Evolutionary conservation across 2,797 vertebrate genomes (phyloP).

Genomic region (Perodicticus potto): DNA sequence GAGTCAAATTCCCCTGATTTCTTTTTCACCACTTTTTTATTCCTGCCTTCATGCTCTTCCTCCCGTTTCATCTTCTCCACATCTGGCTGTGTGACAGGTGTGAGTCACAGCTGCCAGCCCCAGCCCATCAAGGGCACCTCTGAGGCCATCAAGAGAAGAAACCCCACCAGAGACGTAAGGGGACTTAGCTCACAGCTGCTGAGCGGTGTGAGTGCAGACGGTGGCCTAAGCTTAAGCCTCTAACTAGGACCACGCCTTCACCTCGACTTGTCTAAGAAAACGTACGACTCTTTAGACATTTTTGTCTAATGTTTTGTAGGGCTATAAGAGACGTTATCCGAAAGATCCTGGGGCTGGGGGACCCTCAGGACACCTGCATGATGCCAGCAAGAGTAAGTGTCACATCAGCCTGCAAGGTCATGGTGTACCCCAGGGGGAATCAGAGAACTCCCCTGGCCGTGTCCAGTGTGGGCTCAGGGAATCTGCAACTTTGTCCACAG

Average conservation of each 20-base stretch:
- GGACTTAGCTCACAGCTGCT: rapidly evolving
- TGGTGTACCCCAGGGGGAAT: too few species aligned
- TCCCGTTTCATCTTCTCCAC: background rate
- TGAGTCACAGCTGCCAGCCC: too few species aligned
- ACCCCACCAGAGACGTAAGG: background rate
- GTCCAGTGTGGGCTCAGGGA: background rate
- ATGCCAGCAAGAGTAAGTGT: rapidly evolving
- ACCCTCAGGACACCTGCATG: rapidly evolving
- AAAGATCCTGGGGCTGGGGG: background rate
- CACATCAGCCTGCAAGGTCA: background rate
- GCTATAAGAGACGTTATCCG: background rate
- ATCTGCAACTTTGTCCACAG: rapidly evolving
- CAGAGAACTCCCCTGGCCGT: background rate
- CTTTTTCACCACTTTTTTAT: background rate
- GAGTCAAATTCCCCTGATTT: background rate
- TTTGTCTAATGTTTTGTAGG: background rate
- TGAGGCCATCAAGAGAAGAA: background rate
- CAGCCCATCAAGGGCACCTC: rapidly evolving
- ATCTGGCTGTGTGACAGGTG: rapidly evolving
- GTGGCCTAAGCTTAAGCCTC: background rate
- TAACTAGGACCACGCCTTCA: background rate
- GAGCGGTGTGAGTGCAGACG: background rate
- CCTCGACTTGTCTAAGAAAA: background rate
- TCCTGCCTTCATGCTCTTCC: rapidly evolving
- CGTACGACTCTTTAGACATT: background rate